Percentiles rank a stretch among this genome's conserved stretches.
Conservation (phyloP, 2,797 vertebrate species). For the Harpagifer antarcticus region DNA sequence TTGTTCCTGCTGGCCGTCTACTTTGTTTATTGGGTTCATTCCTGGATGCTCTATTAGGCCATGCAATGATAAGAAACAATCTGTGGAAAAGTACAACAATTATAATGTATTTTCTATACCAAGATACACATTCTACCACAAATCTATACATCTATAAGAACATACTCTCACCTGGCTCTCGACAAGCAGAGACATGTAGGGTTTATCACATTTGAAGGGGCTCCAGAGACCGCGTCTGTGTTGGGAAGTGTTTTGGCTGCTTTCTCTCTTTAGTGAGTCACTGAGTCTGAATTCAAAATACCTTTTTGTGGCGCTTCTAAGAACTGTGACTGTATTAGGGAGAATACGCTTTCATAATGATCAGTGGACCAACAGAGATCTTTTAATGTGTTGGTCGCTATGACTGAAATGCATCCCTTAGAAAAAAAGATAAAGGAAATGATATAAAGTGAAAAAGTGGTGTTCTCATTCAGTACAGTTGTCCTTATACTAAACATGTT, state of each 20-base stretch:
- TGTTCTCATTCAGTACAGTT: no score
- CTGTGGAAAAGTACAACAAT: neutral
- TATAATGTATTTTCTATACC: conserved; percentile 1
- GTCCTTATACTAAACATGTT: neutral
- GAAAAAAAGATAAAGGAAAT: neutral
- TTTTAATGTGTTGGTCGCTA: conserved; percentile 4
- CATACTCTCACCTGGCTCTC: neutral
- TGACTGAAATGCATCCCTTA: conserved; percentile 13
- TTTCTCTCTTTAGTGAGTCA: conserved; percentile 47
- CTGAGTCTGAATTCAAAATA: conserved; percentile 33
- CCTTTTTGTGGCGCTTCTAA: conserved; percentile 5
- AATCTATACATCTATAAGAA: conserved; percentile 20
- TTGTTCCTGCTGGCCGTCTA: conserved; percentile 22
- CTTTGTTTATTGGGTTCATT: conserved; percentile 57
- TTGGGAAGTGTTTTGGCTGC: conserved; percentile 41
- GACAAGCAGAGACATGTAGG: conserved; percentile 12
- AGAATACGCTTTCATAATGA: conserved; percentile 34
- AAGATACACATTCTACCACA: conserved; percentile 4
- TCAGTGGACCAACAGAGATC: neutral
- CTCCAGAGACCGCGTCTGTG: conserved; percentile 25
- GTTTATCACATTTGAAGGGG: conserved; percentile 9
- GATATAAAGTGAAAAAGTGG: neutral
- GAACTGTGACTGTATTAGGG: conserved; percentile 24
- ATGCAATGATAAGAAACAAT: conserved; percentile 31
- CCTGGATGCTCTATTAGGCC: conserved; percentile 6